phyloP scores from a whole-genome alignment of 2,113 vertebrate species.

The Ammodytes dubius region DNA sequence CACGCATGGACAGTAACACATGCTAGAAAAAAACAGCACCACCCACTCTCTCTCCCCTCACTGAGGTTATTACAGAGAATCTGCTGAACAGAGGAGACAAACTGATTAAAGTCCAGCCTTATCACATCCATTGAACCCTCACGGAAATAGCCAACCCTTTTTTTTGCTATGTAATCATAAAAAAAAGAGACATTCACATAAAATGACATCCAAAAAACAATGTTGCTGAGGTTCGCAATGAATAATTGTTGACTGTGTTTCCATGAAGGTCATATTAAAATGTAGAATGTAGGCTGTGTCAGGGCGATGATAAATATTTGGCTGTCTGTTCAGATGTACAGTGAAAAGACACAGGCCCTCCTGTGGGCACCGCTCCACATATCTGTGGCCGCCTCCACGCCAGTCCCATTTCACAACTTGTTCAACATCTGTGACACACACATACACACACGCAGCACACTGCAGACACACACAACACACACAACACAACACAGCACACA shows the following conservation, averaged over 20 bases:
- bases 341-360: slow-evolving; percentile 69
- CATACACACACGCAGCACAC: slow-evolving; percentile 34
- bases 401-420: slow-evolving; percentile 80
- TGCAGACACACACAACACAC: background rate
- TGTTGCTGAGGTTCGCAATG: background rate
- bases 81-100: slow-evolving; percentile 61
- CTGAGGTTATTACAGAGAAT: slow-evolving; percentile 68
- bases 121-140: slow-evolving; percentile 45
- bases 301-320: slow-evolving; percentile 63
- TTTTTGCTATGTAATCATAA: background rate
- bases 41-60: slow-evolving; percentile 29
- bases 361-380: slow-evolving; percentile 69
- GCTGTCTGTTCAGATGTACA: slow-evolving; percentile 71
- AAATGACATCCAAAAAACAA: slow-evolving; percentile 24
- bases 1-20: background rate
- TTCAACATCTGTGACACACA: slow-evolving; percentile 72
- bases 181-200: background rate
- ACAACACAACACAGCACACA: slow-evolving; percentile 19
- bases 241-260: slow-evolving; percentile 47
- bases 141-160: slow-evolving; percentile 27
- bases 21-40: slow-evolving; percentile 14
- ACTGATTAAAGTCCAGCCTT: slow-evolving; percentile 72
- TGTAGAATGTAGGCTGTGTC: slow-evolving; percentile 34
- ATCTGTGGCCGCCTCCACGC: slow-evolving; percentile 48
- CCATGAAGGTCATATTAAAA: slow-evolving; percentile 78